Evolutionary conservation across 2,888 invertebrate genomes (phyloP).

Genomic region (Macaria liturata): DNA sequence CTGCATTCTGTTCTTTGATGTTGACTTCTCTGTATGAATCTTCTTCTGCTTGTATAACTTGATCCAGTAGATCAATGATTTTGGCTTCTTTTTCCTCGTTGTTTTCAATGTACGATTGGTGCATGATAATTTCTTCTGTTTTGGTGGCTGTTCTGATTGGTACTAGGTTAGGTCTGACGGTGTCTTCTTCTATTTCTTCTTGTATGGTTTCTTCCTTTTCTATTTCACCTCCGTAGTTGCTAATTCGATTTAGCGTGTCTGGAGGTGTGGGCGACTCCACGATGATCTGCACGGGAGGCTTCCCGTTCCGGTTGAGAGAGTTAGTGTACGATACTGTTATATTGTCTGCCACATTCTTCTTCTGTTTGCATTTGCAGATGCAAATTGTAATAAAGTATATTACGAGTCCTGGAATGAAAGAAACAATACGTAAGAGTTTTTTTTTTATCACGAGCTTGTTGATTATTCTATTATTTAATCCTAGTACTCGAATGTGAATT

Average conservation of each 20-base stretch:
- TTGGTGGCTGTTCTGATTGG: conserved; percentile 33
- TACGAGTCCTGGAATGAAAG: conserved; percentile 60
- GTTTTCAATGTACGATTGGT: conserved; percentile 63
- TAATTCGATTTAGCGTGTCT: conserved; percentile 52
- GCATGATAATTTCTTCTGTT: conserved; percentile 56
- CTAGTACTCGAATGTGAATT: too few relatives aligned
- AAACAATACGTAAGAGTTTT: too few relatives aligned
- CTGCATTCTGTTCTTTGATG: conserved; percentile 55
- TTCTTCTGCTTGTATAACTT: conserved; percentile 78
- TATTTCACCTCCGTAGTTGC: conserved; percentile 48
- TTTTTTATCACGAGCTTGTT: too few relatives aligned
- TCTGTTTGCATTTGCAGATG: conserved; percentile 54
- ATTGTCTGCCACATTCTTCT: conserved; percentile 43
- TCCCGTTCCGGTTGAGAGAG: conserved; percentile 59
- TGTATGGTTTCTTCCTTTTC: conserved; percentile 37
- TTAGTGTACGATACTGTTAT: conserved; percentile 42
- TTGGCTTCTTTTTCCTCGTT: conserved; percentile 76
- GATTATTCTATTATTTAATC: too few relatives aligned
- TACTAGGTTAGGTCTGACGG: conserved; percentile 38
- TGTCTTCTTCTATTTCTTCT: conserved; percentile 42
- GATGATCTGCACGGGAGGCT: conserved; percentile 65
- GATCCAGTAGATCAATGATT: conserved; percentile 74
- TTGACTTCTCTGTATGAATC: conserved; percentile 68
- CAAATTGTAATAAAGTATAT: conserved; percentile 64
- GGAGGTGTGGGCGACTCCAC: conserved; percentile 74